Percentiles rank a stretch among this genome's conserved stretches.
Conservation (phyloP, 2,113 vertebrate genomes). For the Forbesichthys papilliferus region DNA sequence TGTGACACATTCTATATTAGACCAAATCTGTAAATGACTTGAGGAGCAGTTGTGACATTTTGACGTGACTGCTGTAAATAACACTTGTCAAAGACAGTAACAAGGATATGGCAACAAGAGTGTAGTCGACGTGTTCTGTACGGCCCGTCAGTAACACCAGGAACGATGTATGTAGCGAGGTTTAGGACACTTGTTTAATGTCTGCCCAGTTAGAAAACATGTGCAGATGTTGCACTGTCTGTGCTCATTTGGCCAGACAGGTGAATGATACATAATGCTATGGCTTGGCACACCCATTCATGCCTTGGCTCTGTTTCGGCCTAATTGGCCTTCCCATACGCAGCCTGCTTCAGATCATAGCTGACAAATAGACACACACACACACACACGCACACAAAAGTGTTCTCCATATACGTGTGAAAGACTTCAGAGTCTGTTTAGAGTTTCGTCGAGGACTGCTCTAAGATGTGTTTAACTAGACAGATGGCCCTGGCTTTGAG, state of each 20-base stretch:
- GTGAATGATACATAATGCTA: constrained; percentile 87
- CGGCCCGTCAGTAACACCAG: constrained; percentile 21
- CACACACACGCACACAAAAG: constrained; percentile 21
- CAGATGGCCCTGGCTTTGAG: constrained; percentile 50
- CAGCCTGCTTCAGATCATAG: constrained; percentile 87
- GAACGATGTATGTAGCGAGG: constrained; percentile 25
- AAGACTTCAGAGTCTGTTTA: constrained; percentile 49
- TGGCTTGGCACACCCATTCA: constrained; percentile 78
- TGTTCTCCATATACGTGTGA: constrained; percentile 33
- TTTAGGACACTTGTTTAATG: constrained; percentile 9
- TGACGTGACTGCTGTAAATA: not conserved
- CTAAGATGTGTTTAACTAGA: constrained; percentile 54
- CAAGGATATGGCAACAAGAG: constrained; percentile 2
- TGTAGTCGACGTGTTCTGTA: not conserved
- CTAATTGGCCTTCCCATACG: constrained; percentile 84
- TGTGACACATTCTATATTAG: not conserved
- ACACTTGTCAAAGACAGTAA: not conserved
- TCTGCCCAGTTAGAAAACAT: constrained; percentile 75
- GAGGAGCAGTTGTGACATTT: not conserved
- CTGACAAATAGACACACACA: constrained; percentile 72
- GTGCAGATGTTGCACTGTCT: constrained; percentile 83
- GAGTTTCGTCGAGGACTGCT: constrained; percentile 53
- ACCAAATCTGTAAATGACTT: constrained; percentile 1
- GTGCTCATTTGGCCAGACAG: constrained; percentile 82
- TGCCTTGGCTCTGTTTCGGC: constrained; percentile 79